Conservation (phyloP, 2,797 vertebrate species). For the Sorex maritimensis region DNA sequence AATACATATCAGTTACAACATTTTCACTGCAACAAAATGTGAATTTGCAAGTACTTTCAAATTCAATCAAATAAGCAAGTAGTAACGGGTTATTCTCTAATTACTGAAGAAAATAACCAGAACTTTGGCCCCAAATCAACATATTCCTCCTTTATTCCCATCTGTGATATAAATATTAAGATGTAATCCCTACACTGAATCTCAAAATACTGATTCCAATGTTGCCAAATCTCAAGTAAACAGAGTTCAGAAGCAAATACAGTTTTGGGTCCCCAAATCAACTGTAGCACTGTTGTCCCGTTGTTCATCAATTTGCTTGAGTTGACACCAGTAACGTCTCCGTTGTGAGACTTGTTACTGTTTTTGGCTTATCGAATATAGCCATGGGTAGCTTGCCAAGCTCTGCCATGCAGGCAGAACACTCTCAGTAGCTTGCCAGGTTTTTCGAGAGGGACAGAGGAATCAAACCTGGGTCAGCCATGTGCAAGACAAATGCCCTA, state of each 20-base stretch:
- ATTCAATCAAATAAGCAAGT: neutral
- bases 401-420: too few species aligned
- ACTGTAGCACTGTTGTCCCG: too few species aligned
- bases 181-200: neutral
- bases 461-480: too few species aligned
- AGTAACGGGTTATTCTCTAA: neutral
- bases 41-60: constrained; percentile 51
- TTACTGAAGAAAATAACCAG: constrained; percentile 2
- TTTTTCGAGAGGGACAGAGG: too few species aligned
- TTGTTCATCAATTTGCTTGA: too few species aligned
- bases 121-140: neutral
- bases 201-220: neutral
- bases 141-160: neutral
- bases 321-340: too few species aligned
- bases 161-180: neutral
- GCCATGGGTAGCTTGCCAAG: too few species aligned
- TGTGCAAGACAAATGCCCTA: too few species aligned
- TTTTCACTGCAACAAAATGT: constrained; percentile 16
- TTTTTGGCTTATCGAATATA: too few species aligned
- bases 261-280: neutral
- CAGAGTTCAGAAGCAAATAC: neutral
- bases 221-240: neutral
- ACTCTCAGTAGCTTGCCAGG: too few species aligned
- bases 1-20: neutral
- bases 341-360: too few species aligned